Evolutionary conservation across 2,888 invertebrate genomes (phyloP).

Genomic region (Leptinotarsa juncta): DNA sequence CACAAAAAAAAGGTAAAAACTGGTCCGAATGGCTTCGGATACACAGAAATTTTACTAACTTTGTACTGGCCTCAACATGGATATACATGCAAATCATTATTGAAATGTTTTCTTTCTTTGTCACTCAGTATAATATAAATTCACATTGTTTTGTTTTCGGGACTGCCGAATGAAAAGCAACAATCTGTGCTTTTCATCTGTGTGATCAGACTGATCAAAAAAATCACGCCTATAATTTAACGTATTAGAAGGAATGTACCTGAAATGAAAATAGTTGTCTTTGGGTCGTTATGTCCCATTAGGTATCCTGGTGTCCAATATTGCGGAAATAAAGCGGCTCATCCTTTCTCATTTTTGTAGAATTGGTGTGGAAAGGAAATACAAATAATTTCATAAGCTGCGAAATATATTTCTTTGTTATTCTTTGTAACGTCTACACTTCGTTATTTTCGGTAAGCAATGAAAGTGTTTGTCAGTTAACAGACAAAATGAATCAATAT

Average conservation of each 20-base stretch:
- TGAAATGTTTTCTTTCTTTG: too few relatives aligned
- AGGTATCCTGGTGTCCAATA: background rate
- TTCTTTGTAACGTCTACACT: background rate
- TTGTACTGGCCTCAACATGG: too few relatives aligned
- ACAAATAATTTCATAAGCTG: background rate
- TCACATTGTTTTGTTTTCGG: too few relatives aligned
- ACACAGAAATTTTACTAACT: too few relatives aligned
- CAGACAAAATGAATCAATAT: background rate
- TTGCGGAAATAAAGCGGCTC: background rate
- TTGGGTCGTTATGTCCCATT: background rate
- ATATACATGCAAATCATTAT: too few relatives aligned
- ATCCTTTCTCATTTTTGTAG: background rate
- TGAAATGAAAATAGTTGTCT: background rate
- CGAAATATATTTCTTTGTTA: background rate
- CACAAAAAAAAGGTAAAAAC: too few relatives aligned
- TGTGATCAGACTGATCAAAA: too few relatives aligned
- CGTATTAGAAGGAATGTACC: background rate
- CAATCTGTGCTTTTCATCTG: too few relatives aligned
- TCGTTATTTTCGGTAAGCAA: background rate
- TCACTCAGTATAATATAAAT: too few relatives aligned
- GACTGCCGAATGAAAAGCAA: too few relatives aligned
- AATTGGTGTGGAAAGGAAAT: background rate
- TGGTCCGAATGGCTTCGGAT: too few relatives aligned
- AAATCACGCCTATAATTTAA: too few relatives aligned
- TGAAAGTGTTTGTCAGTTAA: background rate